phyloP scores from a whole-genome alignment of 92 coral and sea anemone species.

The Isaurus tuberculatus region DNA sequence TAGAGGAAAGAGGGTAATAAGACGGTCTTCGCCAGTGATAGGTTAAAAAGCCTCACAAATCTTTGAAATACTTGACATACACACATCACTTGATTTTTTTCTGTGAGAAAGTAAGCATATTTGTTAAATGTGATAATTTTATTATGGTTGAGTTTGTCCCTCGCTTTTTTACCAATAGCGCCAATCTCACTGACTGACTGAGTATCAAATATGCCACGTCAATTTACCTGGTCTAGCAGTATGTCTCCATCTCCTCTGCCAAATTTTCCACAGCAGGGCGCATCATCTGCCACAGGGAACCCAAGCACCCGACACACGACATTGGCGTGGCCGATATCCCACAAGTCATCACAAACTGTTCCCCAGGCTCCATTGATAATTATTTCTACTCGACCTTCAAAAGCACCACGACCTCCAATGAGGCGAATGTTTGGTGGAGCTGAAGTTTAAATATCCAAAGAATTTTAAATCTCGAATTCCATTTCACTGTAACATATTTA shows the following conservation, averaged over 20 bases:
- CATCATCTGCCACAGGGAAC: slow-evolving; percentile 49
- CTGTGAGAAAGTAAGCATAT: no score
- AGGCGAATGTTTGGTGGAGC: slow-evolving; percentile 42
- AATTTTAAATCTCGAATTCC: not conserved
- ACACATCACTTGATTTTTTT: no score
- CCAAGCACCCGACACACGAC: slow-evolving; percentile 41
- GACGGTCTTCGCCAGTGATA: no score
- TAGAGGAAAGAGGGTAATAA: no score
- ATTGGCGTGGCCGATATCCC: slow-evolving; percentile 38
- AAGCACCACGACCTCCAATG: slow-evolving; percentile 47
- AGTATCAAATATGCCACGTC: not conserved
- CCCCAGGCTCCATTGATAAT: slow-evolving; percentile 44
- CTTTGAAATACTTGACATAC: no score
- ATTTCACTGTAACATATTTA: not conserved
- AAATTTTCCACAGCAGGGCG: slow-evolving; percentile 47
- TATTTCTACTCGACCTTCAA: slow-evolving; percentile 49
- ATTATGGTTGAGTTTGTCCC: no score
- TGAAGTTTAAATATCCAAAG: not conserved
- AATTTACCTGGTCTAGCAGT: slow-evolving; percentile 30
- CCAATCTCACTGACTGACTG: no score
- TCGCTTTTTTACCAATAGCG: no score
- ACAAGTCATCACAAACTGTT: slow-evolving; percentile 39
- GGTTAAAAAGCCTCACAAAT: no score
- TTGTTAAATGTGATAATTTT: no score
- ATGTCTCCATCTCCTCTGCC: slow-evolving; percentile 38